Percentiles rank a stretch among this genome's conserved stretches.
Evolutionary conservation across 2,888 invertebrate genomes (phyloP).

Genomic region (Caenorhabditis angaria): DNA sequence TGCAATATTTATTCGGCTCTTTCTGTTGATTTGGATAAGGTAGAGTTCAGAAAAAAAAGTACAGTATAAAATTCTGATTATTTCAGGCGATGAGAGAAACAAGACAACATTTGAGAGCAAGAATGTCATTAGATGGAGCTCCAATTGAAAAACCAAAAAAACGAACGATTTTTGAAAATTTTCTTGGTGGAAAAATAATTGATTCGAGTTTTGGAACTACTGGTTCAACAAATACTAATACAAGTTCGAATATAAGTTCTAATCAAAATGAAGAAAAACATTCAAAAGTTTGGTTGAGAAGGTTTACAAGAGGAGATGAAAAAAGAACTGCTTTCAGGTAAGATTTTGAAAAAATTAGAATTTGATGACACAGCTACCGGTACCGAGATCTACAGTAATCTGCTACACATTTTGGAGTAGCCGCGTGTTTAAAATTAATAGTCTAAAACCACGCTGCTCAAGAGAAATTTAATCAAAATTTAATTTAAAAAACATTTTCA

Average conservation of each 20-base stretch:
- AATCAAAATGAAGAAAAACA: neutral
- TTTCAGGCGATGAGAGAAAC: conserved; percentile 30
- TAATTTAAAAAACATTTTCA: neutral
- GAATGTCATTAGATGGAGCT: conserved; percentile 26
- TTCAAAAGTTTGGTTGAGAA: neutral
- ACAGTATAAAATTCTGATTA: neutral
- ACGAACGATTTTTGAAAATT: neutral
- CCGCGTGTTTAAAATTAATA: too few relatives aligned
- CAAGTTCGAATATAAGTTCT: neutral
- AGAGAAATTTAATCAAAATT: neutral
- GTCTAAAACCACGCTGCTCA: too few relatives aligned
- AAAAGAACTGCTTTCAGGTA: neutral
- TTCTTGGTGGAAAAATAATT: neutral
- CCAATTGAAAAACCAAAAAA: conserved; percentile 21
- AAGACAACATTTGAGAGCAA: conserved; percentile 15
- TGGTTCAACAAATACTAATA: neutral
- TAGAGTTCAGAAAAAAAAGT: neutral
- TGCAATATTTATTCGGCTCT: conserved; percentile 33
- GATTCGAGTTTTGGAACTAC: neutral
- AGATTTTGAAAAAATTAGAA: neutral
- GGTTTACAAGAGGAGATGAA: neutral
- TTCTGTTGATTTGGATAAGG: conserved; percentile 32
- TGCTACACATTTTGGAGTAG: too few relatives aligned
- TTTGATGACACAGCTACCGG: neutral
- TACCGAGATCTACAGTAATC: too few relatives aligned